Evolutionary conservation across 2,113 vertebrate species (phyloP).

Genomic region (Siphamia tubifer): DNA sequence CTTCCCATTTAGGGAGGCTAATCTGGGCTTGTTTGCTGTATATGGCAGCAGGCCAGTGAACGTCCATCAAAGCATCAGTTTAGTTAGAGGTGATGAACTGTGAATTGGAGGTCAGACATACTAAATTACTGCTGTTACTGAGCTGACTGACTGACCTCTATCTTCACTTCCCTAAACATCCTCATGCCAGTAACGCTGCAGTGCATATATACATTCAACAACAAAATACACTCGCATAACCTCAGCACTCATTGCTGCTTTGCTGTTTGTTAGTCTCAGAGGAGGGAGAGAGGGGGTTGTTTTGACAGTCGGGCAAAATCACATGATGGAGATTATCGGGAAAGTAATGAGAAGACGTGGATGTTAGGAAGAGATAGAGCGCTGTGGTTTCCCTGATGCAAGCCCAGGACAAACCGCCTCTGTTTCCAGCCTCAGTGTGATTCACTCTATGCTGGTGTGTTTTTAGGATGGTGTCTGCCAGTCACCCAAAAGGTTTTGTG

Average conservation of each 20-base stretch:
- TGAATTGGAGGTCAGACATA: slow-evolving; percentile 3
- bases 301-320: slow-evolving; percentile 55
- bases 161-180: slow-evolving; percentile 27
- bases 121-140: neutral
- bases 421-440: slow-evolving; percentile 31
- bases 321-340: slow-evolving; percentile 47
- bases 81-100: slow-evolving; percentile 3
- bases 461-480: neutral
- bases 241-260: neutral
- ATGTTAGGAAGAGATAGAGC: slow-evolving; percentile 42
- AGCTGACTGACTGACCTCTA: slow-evolving; percentile 39
- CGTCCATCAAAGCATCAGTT: neutral
- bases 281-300: slow-evolving; percentile 20
- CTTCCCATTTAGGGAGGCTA: neutral
- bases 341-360: slow-evolving; percentile 55
- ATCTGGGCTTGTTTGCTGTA: slow-evolving; percentile 8
- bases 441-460: neutral
- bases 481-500: neutral
- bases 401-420: slow-evolving; percentile 7
- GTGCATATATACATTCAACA: neutral
- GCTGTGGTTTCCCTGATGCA: slow-evolving; percentile 33
- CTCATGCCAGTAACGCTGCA: neutral
- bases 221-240: neutral
- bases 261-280: slow-evolving; percentile 9
- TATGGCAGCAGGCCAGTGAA: slow-evolving; percentile 2